These are phyloP conservation scores for Arion vulgaris DNA, from an alignment of 1,140 invertebrate species.

Conservation along the genomic window DNA sequence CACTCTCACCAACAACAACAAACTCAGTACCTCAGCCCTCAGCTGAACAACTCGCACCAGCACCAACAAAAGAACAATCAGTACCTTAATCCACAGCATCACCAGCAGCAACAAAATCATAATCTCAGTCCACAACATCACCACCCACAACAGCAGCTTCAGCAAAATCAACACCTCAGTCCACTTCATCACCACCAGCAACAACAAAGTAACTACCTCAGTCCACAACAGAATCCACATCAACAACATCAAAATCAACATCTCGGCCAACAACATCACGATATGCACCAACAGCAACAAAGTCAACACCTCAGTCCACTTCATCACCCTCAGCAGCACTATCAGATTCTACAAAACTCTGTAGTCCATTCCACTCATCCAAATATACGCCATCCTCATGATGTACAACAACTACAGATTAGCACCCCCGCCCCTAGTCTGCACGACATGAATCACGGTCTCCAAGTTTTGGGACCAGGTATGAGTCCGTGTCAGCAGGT, in stretches of 20 bases:
- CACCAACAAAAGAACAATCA: no score
- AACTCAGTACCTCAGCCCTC: no score
- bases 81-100: no score
- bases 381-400: slow-evolving; percentile 38
- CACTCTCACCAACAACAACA: no score
- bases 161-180: slow-evolving; percentile 13
- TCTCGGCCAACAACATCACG: slow-evolving; percentile 33
- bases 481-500: slow-evolving; percentile 2
- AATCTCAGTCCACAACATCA: slow-evolving; percentile 27
- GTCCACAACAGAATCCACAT: no score
- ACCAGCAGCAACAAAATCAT: no score
- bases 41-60: no score
- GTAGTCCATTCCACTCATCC: slow-evolving; percentile 1
- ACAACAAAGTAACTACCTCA: no score
- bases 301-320: neutral
- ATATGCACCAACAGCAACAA: slow-evolving; percentile 22
- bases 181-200: no score
- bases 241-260: no score
- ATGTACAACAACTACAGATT: slow-evolving; percentile 31
- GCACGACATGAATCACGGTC: neutral
- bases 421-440: neutral
- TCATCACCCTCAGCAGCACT: slow-evolving; percentile 13
- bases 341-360: no score
- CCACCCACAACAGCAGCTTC: slow-evolving; percentile 21
- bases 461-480: neutral